Evolutionary conservation across 1,140 invertebrate genomes (phyloP).

Genomic region (Schlechtendalia chinensis): DNA sequence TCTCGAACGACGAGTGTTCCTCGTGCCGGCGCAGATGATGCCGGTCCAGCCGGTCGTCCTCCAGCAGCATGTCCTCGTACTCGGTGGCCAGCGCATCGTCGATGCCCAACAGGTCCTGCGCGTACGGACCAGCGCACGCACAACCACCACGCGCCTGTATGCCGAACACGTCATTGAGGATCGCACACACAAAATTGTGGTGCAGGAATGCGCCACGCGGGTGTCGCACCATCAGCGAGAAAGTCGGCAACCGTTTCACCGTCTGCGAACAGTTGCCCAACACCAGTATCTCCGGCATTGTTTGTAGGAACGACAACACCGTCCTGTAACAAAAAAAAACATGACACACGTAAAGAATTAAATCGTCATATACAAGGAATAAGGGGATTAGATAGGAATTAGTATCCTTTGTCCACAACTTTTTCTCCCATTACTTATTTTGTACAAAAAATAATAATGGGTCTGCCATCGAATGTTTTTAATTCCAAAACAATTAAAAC

Average conservation of each 20-base stretch:
- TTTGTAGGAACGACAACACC: slow-evolving; percentile 70
- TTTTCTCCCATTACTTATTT: too few species aligned
- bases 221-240: slow-evolving; percentile 84
- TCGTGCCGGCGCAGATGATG: slow-evolving; percentile 62
- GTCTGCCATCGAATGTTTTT: too few species aligned
- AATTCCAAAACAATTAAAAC: too few species aligned
- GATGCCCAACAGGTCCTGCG: slow-evolving; percentile 81
- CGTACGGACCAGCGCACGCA: slow-evolving; percentile 81
- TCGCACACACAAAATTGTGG: slow-evolving; percentile 83
- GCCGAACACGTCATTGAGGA: slow-evolving; percentile 89
- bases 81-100: slow-evolving; percentile 70
- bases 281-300: slow-evolving; percentile 75
- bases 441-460: too few species aligned
- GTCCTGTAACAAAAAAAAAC: slow-evolving; percentile 62
- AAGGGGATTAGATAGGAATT: too few species aligned
- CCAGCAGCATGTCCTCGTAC: slow-evolving; percentile 73
- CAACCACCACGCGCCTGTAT: slow-evolving; percentile 85
- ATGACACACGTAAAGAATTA: too few species aligned
- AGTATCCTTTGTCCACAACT: too few species aligned
- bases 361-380: too few species aligned
- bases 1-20: slow-evolving; percentile 69
- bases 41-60: slow-evolving; percentile 67
- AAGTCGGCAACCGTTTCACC: slow-evolving; percentile 72
- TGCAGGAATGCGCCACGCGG: slow-evolving; percentile 78
- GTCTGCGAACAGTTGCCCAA: slow-evolving; percentile 69